Evolutionary conservation across 2,113 vertebrate species (phyloP), one percentile per base, ranked within the genome.

Genomic region (Genyomyrus donnyi): DNA sequence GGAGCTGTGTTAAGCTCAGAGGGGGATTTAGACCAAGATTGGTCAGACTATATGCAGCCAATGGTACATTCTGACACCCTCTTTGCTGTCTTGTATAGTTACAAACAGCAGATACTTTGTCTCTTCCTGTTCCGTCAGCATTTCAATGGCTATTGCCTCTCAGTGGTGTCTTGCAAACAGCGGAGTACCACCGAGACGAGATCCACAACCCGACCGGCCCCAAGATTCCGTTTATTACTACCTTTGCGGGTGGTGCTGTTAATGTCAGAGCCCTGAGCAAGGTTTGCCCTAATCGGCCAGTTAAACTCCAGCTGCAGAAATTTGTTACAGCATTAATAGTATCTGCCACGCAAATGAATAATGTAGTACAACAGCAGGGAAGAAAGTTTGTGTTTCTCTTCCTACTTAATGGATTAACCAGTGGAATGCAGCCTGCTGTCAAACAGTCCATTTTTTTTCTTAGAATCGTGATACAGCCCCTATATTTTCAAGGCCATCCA

Each of bases 331-430:
- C 45, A 50, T 49, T 50, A 86, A 86, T 15, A 49, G 84, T 49
- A 50, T 86, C 84, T 86, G 84, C 48, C 85, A 87, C 31, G 85
- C 49, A 87, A 56, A 87, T 87, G 31, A 53, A 35, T 53, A 53
- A 87, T 27, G 27, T 35, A 53, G 85, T n/a, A n/a, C 42, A 46
- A 87, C 48, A 87, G 85, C 46, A 39, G 49, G n/a, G 48, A 48
- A 87, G n/a, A 21, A 42, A 19, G 27, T 35, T 35, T 87, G 80
- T 52, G 31, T 87, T 87, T 17, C 15, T 87, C 85, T 56, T 87
- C 85, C 50, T 87, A 19, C 49, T 87, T 87, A 87, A 87, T 87
- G 50, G 85, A 53, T 87, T 87, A 87, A 87, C 85, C 85, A 56
- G 85, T 87, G 85, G 85, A 87, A 87, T 87, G 49, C 13, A 53